Conservation (phyloP, 2,888 invertebrate species). For the Sipha maydis region DNA sequence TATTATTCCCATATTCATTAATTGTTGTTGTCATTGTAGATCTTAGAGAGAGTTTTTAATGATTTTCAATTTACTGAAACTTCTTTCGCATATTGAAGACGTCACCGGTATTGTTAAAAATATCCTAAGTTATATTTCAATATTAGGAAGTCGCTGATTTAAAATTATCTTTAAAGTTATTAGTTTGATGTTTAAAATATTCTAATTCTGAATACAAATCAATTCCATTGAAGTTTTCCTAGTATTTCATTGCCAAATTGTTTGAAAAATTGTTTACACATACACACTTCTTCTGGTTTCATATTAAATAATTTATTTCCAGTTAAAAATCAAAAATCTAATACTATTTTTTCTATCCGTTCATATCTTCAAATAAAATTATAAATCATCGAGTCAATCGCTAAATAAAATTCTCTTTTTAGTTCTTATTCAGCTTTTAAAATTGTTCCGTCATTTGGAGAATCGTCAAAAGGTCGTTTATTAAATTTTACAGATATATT, state of each 20-base stretch:
- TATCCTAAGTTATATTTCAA: background rate
- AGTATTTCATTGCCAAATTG: slow-evolving; percentile 5
- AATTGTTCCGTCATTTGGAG: background rate
- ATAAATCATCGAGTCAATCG: background rate
- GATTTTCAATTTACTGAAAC: too few relatives aligned
- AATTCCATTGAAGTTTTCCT: background rate
- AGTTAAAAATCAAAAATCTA: slow-evolving; percentile 9
- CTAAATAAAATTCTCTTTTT: background rate
- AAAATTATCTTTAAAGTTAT: background rate
- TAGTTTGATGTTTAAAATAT: slow-evolving; percentile 1
- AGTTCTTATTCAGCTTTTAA: background rate
- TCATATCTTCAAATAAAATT: slow-evolving; percentile 12
- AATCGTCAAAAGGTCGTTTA: slow-evolving; percentile 2
- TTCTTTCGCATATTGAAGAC: background rate
- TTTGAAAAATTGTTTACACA: too few relatives aligned
- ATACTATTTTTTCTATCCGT: background rate
- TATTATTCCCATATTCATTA: too few relatives aligned
- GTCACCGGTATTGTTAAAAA: background rate
- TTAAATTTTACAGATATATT: background rate
- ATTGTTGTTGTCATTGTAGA: slow-evolving; percentile 11
- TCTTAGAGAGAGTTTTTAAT: background rate
- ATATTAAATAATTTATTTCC: slow-evolving; percentile 22
- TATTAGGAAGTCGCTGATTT: background rate
- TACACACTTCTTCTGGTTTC: slow-evolving; percentile 8
- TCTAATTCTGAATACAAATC: slow-evolving; percentile 8